Conservation (phyloP, 2,113 vertebrate species). For the Zapus hudsonius region DNA sequence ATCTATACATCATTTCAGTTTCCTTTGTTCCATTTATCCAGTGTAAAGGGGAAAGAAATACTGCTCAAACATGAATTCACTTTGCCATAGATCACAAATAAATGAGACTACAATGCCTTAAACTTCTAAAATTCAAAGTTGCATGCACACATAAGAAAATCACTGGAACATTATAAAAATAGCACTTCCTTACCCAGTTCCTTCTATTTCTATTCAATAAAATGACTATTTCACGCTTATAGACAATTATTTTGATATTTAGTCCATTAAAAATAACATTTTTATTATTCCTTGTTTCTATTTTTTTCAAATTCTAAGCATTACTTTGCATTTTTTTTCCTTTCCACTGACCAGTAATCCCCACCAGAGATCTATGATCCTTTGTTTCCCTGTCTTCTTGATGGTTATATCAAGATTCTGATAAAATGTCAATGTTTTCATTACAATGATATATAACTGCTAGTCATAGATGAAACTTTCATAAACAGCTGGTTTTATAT, state of each 20-base stretch:
- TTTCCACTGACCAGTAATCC: neutral
- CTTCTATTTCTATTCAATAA: neutral
- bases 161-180: neutral
- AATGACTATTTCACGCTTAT: neutral
- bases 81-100: neutral
- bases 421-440: neutral
- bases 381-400: neutral
- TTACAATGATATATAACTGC: neutral
- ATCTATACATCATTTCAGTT: neutral
- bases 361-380: neutral
- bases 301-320: neutral
- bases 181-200: too few relatives aligned
- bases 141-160: neutral
- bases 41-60: neutral
- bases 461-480: neutral
- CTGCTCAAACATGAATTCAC: neutral
- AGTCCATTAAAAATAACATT: neutral
- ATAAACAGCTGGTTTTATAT: neutral
- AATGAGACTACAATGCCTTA: neutral
- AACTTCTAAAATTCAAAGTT: neutral
- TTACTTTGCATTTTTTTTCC: neutral
- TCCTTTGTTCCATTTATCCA: neutral
- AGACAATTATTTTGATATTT: conserved; percentile 27
- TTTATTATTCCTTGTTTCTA: neutral
- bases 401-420: neutral